A percentile compares a stretch with the other conserved stretches of the same genome.
Conservation (phyloP, 2,888 invertebrate species). For the Pandemis corylana region DNA sequence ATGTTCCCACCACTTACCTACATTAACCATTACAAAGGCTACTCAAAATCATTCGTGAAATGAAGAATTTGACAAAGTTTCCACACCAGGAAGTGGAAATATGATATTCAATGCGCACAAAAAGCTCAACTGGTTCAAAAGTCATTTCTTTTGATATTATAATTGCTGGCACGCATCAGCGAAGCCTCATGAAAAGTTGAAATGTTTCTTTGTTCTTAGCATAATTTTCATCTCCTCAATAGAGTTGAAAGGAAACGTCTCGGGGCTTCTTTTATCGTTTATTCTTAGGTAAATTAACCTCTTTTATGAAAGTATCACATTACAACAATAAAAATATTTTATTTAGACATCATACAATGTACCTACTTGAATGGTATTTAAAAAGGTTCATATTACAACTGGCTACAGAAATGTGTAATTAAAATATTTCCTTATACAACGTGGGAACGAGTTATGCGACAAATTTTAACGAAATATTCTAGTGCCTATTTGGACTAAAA, state of each 20-base stretch:
- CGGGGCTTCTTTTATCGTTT: slow-evolving; percentile 48
- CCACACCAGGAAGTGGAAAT: not conserved
- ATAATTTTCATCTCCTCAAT: slow-evolving; percentile 55
- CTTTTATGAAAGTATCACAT: slow-evolving; percentile 15
- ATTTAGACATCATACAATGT: not conserved
- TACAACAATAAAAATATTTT: not conserved
- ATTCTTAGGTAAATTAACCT: slow-evolving; percentile 40
- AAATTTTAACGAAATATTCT: too few species aligned
- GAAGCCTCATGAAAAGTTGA: slow-evolving; percentile 57
- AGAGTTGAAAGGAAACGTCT: slow-evolving; percentile 49
- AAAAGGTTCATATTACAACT: not conserved
- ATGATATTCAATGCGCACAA: slow-evolving; percentile 1
- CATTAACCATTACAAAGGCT: not conserved
- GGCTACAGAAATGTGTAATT: not conserved
- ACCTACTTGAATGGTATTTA: not conserved
- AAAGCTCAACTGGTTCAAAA: slow-evolving; percentile 44
- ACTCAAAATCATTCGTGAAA: not conserved
- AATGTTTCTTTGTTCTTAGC: slow-evolving; percentile 59
- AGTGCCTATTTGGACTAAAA: too few species aligned
- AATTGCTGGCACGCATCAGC: slow-evolving; percentile 58
- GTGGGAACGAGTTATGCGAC: too few species aligned
- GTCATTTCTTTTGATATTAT: slow-evolving; percentile 57
- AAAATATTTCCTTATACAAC: not conserved
- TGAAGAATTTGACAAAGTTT: not conserved
- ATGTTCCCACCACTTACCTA: slow-evolving; percentile 42